phyloP scores from a whole-genome alignment of 2,888 invertebrate genomes.

The Parnassius smintheus region DNA sequence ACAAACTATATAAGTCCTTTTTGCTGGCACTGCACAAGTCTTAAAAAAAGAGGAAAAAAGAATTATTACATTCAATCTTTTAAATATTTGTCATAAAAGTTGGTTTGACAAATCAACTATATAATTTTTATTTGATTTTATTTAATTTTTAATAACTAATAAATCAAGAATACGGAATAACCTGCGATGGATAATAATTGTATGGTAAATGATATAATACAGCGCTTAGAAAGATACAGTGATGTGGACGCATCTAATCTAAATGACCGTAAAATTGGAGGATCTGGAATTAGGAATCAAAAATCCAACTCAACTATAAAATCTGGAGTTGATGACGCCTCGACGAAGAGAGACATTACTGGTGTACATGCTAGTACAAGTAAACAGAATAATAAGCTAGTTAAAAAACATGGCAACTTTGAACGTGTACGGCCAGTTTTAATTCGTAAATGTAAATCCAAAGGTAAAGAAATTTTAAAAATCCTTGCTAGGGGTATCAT shows the following conservation, averaged over 20 bases:
- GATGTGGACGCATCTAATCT: background rate
- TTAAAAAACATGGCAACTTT: constrained; percentile 3
- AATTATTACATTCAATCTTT: too few relatives aligned
- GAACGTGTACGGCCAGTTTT: constrained; percentile 34
- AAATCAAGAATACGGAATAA: constrained; percentile 4
- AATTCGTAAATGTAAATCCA: constrained; percentile 43
- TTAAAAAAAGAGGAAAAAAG: too few relatives aligned
- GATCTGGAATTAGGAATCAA: background rate
- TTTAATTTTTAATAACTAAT: background rate
- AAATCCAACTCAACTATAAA: background rate
- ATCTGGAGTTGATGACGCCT: background rate
- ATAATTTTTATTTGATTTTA: background rate
- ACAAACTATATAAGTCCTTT: too few relatives aligned
- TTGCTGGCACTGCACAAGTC: too few relatives aligned
- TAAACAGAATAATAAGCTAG: constrained; percentile 10
- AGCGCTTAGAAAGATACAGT: background rate
- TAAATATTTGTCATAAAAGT: too few relatives aligned
- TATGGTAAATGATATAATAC: background rate
- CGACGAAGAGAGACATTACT: background rate
- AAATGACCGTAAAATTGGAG: background rate
- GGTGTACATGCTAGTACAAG: constrained; percentile 16
- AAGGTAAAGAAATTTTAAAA: constrained; percentile 37
- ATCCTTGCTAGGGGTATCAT: constrained; percentile 34
- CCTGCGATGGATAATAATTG: background rate
- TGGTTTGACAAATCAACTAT: too few relatives aligned